Conservation (phyloP, 2,888 invertebrate species). For the Ethmia dodecea region DNA sequence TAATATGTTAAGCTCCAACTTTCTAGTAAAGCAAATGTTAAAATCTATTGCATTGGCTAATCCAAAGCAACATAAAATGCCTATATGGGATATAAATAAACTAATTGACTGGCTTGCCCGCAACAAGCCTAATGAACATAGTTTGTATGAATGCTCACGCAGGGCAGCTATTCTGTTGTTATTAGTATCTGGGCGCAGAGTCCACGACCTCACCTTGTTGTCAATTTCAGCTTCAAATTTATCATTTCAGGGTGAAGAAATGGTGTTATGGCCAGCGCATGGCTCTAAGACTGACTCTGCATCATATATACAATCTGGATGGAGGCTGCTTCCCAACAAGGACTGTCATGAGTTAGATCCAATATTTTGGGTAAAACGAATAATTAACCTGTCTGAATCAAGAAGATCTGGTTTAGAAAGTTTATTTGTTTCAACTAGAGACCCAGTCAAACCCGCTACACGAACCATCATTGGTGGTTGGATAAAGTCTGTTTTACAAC, state of each 20-base stretch:
- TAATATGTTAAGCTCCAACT: neutral
- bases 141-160: neutral
- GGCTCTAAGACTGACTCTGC: neutral
- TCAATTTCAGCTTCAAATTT: neutral
- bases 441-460: conserved; percentile 11
- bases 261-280: neutral
- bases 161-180: neutral
- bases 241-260: neutral
- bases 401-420: neutral
- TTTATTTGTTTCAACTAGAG: conserved; percentile 14
- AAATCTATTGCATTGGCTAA: neutral
- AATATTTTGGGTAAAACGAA: neutral
- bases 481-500: conserved; percentile 15
- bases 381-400: conserved; percentile 2
- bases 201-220: neutral
- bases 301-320: neutral
- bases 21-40: neutral
- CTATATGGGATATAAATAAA: neutral
- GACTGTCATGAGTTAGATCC: neutral
- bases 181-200: neutral
- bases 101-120: neutral
- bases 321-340: neutral
- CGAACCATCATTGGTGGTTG: conserved; percentile 18
- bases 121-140: neutral
- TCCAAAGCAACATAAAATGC: neutral